A percentile compares a stretch with the other conserved stretches of the same genome.
Evolutionary conservation across 2,888 invertebrate genomes (phyloP).

Genomic region (Nephrotoma guestfalica): DNA sequence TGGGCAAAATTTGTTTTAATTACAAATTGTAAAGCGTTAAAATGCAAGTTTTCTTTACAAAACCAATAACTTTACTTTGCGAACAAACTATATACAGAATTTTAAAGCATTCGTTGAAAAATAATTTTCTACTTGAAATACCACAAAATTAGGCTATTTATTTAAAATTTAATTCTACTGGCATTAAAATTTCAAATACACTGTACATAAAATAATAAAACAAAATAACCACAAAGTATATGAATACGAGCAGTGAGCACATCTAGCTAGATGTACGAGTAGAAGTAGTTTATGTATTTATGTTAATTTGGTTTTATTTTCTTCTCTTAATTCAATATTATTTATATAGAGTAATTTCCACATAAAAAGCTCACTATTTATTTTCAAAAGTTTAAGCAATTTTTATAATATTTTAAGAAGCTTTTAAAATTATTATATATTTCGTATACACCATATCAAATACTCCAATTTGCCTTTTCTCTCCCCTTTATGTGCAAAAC

Average conservation of each 20-base stretch:
- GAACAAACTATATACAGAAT: too few species aligned
- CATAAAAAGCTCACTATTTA: not conserved
- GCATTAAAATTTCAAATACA: not conserved
- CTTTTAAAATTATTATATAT: not conserved
- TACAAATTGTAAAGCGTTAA: too few species aligned
- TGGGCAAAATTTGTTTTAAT: too few species aligned
- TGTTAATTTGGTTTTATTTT: not conserved
- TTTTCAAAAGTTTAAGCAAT: not conserved
- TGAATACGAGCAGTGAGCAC: not conserved
- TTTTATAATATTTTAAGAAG: not conserved
- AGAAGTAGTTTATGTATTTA: not conserved
- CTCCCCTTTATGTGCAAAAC: not conserved
- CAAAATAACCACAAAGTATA: not conserved
- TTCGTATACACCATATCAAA: not conserved
- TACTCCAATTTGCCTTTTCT: not conserved
- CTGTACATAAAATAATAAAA: not conserved
- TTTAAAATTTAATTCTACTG: not conserved
- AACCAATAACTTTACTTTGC: too few species aligned
- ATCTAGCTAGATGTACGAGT: not conserved
- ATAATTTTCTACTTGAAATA: not conserved
- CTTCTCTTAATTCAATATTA: not conserved
- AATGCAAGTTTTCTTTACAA: too few species aligned
- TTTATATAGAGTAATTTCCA: not conserved
- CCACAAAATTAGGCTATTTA: not conserved
- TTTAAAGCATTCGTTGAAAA: not conserved